These are phyloP conservation scores for Pterois miles DNA, from an alignment of 2,797 vertebrate genomes.

Conservation along the genomic window DNA sequence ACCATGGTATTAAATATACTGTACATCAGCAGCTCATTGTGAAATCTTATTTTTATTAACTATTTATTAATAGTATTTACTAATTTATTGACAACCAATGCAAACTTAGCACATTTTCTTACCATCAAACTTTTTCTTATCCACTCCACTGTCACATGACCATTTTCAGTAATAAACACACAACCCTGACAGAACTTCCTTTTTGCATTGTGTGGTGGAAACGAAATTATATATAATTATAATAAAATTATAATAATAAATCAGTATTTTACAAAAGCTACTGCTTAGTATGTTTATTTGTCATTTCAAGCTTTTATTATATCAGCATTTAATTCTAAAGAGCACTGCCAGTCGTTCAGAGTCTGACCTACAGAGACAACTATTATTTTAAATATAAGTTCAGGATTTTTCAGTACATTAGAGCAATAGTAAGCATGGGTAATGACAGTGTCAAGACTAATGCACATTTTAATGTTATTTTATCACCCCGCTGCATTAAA, in stretches of 20 bases:
- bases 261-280: background rate
- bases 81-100: background rate
- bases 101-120: background rate
- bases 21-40: background rate
- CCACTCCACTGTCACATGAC: background rate
- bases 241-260: too few species aligned
- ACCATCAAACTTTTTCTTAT: background rate
- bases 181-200: background rate
- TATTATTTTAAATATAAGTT: background rate
- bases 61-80: background rate
- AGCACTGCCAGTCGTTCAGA: background rate
- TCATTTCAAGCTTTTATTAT: background rate
- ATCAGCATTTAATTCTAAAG: background rate
- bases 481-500: background rate
- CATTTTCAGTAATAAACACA: background rate
- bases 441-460: background rate
- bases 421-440: background rate
- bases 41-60: background rate
- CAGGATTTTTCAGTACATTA: background rate
- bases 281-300: background rate
- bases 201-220: background rate
- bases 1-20: background rate
- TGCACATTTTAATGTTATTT: background rate
- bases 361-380: too few species aligned
- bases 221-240: too few species aligned